Evolutionary conservation across 1,140 invertebrate genomes (phyloP).

Genomic region (Hycleus cichorii): DNA sequence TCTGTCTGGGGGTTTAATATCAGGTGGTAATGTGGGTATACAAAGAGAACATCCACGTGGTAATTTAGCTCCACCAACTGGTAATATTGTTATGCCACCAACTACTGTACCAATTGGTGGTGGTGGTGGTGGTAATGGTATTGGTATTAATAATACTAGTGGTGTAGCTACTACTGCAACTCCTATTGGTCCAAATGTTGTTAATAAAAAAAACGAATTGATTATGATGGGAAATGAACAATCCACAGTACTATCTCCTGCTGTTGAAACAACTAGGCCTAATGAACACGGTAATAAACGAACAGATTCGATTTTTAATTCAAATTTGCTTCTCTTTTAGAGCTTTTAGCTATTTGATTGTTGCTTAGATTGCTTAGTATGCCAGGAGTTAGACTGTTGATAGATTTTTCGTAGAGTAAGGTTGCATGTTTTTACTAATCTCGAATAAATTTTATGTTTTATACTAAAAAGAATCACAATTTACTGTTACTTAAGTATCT

Average conservation of each 20-base stretch:
- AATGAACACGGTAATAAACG: conserved; percentile 43
- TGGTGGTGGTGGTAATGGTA: conserved; percentile 30
- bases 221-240: conserved; percentile 47
- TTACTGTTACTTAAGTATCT: too few species aligned
- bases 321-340: background rate
- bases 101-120: too few species aligned
- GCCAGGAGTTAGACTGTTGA: conserved; percentile 10
- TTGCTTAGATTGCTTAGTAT: conserved; percentile 6
- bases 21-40: conserved; percentile 19
- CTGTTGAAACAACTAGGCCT: conserved; percentile 31
- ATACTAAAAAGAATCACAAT: too few species aligned
- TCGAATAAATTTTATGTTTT: too few species aligned
- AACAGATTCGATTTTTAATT: conserved; percentile 31
- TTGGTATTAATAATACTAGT: conserved; percentile 47
- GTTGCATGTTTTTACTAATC: background rate
- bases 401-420: background rate
- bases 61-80: too few species aligned
- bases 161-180: conserved; percentile 37
- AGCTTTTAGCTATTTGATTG: conserved; percentile 9
- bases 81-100: too few species aligned
- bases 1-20: conserved; percentile 47
- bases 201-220: conserved; percentile 70
- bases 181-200: background rate
- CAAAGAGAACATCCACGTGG: too few species aligned
- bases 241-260: conserved; percentile 27